phyloP scores from a whole-genome alignment of 2,888 invertebrate genomes.

The Lithophane semibrunnea region DNA sequence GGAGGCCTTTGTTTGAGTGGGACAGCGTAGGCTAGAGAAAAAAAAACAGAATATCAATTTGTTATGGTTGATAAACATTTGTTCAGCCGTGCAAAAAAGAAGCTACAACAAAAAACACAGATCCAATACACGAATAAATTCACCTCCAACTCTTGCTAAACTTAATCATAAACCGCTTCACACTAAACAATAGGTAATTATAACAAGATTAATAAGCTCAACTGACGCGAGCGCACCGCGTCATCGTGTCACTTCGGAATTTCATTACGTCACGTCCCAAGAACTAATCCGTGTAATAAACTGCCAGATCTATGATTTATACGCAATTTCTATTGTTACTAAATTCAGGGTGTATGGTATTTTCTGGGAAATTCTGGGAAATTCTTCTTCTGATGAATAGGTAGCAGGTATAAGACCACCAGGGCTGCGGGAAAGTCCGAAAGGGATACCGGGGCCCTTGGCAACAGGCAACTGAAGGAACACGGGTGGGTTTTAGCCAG shows the following conservation, averaged over 20 bases:
- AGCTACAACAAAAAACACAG: not conserved
- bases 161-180: slow-evolving; percentile 42
- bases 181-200: slow-evolving; percentile 58
- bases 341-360: slow-evolving; percentile 34
- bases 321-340: slow-evolving; percentile 56
- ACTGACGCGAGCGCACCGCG: slow-evolving; percentile 54
- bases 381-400: not conserved
- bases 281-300: slow-evolving; percentile 65
- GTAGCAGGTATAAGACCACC: too few relatives aligned
- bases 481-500: too few relatives aligned
- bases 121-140: not conserved
- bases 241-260: slow-evolving; percentile 59
- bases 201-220: slow-evolving; percentile 65
- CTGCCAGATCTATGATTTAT: slow-evolving; percentile 60
- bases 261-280: slow-evolving; percentile 62
- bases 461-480: too few relatives aligned
- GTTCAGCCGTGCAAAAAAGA: not conserved
- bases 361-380: too few relatives aligned
- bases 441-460: too few relatives aligned
- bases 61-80: not conserved
- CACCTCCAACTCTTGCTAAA: not conserved
- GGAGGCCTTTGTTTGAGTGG: too few relatives aligned
- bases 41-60: too few relatives aligned
- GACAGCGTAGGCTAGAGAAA: too few relatives aligned
- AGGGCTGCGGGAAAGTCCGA: too few relatives aligned